Evolutionary conservation across 2,113 vertebrate species (phyloP).

Genomic region (Jacana jacana): DNA sequence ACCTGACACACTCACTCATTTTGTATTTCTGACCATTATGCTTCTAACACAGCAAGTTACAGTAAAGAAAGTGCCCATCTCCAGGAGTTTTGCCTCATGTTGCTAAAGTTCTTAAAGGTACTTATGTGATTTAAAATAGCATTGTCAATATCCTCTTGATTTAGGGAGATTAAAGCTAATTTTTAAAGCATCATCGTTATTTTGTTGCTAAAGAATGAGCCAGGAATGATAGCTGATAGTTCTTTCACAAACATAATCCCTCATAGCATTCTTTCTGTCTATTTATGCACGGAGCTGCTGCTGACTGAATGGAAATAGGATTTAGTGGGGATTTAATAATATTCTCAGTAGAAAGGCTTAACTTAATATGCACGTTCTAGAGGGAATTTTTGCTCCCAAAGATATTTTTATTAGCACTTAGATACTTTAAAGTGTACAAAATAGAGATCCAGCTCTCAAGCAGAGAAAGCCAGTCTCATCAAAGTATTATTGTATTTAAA

Average conservation of each 20-base stretch:
- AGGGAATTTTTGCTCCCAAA: slow-evolving; percentile 58
- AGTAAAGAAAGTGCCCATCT: background rate
- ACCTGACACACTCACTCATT: background rate
- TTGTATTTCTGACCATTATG: background rate
- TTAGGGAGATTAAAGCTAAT: background rate
- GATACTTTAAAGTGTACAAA: slow-evolving; percentile 26
- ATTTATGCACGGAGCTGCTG: slow-evolving; percentile 30
- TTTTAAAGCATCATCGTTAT: background rate
- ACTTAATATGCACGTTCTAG: slow-evolving; percentile 38
- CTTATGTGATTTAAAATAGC: slow-evolving; percentile 22
- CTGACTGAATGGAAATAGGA: slow-evolving; percentile 46
- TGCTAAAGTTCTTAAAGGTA: slow-evolving; percentile 33
- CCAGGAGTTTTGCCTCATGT: background rate
- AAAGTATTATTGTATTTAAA: slow-evolving; percentile 41
- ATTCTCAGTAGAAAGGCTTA: slow-evolving; percentile 57
- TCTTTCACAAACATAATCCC: background rate
- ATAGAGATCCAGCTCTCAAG: background rate
- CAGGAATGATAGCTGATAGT: background rate
- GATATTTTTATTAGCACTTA: slow-evolving; percentile 44
- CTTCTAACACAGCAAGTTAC: background rate
- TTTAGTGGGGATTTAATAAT: slow-evolving; percentile 59
- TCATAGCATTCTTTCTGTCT: background rate
- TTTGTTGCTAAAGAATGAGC: slow-evolving; percentile 17
- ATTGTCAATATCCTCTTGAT: background rate
- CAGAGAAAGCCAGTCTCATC: slow-evolving; percentile 21